phyloP scores from a whole-genome alignment of 2,888 invertebrate species.

The Nymphalis c-album region DNA sequence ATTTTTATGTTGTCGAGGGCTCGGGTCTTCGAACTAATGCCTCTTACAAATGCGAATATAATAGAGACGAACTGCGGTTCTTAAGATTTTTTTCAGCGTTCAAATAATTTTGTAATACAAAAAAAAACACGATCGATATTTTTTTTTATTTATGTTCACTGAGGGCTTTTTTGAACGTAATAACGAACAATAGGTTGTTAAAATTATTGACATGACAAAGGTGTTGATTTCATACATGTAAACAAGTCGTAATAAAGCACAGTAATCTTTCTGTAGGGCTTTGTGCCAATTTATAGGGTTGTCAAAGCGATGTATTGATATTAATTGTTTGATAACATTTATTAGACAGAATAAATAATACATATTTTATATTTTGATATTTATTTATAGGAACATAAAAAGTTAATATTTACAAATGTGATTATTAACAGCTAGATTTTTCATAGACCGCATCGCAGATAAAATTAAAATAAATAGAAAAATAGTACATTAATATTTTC shows the following conservation, averaged over 20 bases:
- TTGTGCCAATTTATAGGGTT: slow-evolving; percentile 26
- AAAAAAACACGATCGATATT: not conserved
- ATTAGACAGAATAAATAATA: too few relatives aligned
- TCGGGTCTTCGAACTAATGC: slow-evolving; percentile 57
- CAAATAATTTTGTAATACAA: slow-evolving; percentile 15
- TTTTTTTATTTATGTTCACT: slow-evolving; percentile 8
- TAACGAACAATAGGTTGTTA: slow-evolving; percentile 24
- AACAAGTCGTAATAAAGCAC: slow-evolving; percentile 31
- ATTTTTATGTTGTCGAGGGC: slow-evolving; percentile 72
- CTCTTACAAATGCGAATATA: slow-evolving; percentile 72
- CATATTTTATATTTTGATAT: too few relatives aligned
- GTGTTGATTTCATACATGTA: slow-evolving; percentile 24
- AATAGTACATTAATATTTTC: too few relatives aligned
- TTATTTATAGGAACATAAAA: too few relatives aligned
- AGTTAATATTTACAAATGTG: too few relatives aligned
- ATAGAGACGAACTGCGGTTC: slow-evolving; percentile 49
- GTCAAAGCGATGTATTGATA: not conserved
- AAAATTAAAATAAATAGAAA: too few relatives aligned
- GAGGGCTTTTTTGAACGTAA: slow-evolving; percentile 18
- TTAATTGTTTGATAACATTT: too few relatives aligned
- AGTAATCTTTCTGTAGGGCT: slow-evolving; percentile 28
- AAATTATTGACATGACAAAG: slow-evolving; percentile 28
- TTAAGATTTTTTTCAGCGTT: slow-evolving; percentile 40
- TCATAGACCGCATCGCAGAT: too few relatives aligned
- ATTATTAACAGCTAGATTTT: too few relatives aligned